A percentile compares a stretch with the other conserved stretches of the same genome.
These are phyloP conservation scores for Drosophila sturtevanti DNA, from an alignment of 1,140 invertebrate genomes.

Conservation along the genomic window DNA sequence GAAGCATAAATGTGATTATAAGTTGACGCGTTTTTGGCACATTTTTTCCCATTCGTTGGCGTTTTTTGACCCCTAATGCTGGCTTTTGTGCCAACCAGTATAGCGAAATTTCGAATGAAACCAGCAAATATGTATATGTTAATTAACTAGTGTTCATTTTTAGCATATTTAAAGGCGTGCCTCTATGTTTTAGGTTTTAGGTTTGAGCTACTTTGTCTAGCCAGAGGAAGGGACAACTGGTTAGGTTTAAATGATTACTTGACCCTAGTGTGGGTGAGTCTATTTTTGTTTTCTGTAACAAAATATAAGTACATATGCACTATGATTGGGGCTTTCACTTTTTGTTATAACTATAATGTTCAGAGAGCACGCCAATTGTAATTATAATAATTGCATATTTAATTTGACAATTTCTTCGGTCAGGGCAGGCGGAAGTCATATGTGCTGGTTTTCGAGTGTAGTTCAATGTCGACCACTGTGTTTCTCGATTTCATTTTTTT, in stretches of 20 bases:
- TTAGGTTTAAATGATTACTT: conserved; percentile 2
- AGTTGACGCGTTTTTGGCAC: conserved; percentile 6
- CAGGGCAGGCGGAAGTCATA: conserved; percentile 42
- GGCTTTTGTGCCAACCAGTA: not conserved
- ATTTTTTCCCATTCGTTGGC: conserved; percentile 4
- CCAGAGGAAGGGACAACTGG: not conserved
- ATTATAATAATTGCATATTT: conserved; percentile 41
- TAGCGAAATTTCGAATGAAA: not conserved
- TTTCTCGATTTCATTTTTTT: conserved; percentile 1
- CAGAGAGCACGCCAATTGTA: conserved; percentile 34
- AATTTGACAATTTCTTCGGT: conserved; percentile 50
- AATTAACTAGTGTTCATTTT: not conserved
- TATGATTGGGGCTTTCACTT: conserved; percentile 50
- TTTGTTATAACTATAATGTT: conserved; percentile 27
- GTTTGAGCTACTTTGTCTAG: not conserved
- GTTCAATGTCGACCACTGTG: conserved; percentile 59
- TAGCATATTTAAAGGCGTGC: not conserved
- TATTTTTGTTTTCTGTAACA: not conserved
- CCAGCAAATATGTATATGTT: not conserved
- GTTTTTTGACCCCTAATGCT: not conserved
- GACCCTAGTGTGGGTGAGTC: not conserved
- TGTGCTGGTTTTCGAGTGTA: conserved; percentile 32
- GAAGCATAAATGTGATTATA: conserved; percentile 2
- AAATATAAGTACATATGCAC: not conserved
- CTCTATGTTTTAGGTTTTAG: not conserved